Conservation (phyloP, 2,888 invertebrate genomes). For the Panzeria rudis region DNA sequence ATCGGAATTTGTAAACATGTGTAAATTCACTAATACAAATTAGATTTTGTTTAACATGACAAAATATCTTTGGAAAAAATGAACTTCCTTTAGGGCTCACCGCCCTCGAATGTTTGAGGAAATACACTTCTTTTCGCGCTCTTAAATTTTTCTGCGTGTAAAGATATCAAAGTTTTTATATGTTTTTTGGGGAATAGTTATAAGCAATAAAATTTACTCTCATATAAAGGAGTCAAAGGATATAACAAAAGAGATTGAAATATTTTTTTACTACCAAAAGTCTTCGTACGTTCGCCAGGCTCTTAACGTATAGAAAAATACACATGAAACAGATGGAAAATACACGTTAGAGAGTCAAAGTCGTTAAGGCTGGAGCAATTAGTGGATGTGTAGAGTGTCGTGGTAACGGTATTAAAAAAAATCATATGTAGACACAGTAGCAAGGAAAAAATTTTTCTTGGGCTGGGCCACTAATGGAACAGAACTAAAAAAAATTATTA, state of each 20-base stretch:
- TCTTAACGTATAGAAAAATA: conserved; percentile 14
- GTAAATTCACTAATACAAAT: no score
- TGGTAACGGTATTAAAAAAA: conserved; percentile 52
- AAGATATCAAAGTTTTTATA: conserved; percentile 3
- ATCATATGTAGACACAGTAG: conserved; percentile 45
- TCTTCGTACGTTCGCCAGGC: conserved; percentile 15
- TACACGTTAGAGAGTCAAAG: conserved; percentile 57
- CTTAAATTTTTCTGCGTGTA: conserved; percentile 38
- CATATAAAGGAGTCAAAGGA: not conserved
- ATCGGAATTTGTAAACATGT: no score
- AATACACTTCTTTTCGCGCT: not conserved
- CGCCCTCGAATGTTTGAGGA: not conserved
- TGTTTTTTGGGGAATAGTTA: conserved; percentile 30
- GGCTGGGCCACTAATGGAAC: conserved; percentile 73
- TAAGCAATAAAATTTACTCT: conserved; percentile 28
- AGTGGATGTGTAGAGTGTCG: conserved; percentile 22
- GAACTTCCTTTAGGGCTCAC: not conserved
- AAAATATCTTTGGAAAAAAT: no score
- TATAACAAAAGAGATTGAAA: conserved; percentile 24
- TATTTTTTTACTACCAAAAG: conserved; percentile 29
- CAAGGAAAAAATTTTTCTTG: conserved; percentile 68
- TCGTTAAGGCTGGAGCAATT: conserved; percentile 30
- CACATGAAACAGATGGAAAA: conserved; percentile 60
- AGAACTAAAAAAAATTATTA: conserved; percentile 22
- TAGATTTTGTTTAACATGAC: no score